Evolutionary conservation across 2,113 vertebrate genomes (phyloP).

Genomic region (Boulengeromyrus knoepffleri): DNA sequence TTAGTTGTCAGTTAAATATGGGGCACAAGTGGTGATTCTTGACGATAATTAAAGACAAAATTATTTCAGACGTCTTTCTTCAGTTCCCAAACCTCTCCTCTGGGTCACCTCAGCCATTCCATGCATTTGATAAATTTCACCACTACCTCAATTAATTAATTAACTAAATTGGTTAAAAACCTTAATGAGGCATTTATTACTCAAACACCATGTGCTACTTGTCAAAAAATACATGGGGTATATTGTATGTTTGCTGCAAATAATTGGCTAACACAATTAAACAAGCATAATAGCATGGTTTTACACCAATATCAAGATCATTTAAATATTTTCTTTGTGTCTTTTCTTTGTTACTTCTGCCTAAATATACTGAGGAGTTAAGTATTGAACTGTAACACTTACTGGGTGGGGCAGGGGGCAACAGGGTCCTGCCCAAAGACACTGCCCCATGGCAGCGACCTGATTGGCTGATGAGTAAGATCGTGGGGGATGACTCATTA

Average conservation of each 20-base stretch:
- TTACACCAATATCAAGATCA: too few species aligned
- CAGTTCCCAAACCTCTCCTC: background rate
- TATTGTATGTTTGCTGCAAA: background rate
- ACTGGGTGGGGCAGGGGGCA: background rate
- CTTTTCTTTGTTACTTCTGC: too few species aligned
- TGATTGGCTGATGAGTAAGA: background rate
- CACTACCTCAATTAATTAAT: background rate
- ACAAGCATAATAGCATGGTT: too few species aligned
- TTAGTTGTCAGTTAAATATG: conserved; percentile 48
- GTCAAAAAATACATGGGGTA: background rate
- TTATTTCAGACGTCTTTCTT: background rate
- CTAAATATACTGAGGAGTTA: background rate
- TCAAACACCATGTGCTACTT: background rate
- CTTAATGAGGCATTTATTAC: background rate
- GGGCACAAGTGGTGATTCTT: conserved; percentile 41
- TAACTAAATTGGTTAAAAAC: background rate
- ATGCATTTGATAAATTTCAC: background rate
- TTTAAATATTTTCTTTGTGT: too few species aligned
- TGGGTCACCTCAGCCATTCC: background rate
- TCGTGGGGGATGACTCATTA: background rate
- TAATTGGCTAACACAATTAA: too few species aligned
- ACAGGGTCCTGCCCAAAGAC: background rate
- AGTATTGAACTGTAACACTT: background rate
- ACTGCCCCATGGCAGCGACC: background rate
- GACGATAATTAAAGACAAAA: background rate